phyloP scores from a whole-genome alignment of 2,797 vertebrate genomes.

The Sebastes nivosus region DNA sequence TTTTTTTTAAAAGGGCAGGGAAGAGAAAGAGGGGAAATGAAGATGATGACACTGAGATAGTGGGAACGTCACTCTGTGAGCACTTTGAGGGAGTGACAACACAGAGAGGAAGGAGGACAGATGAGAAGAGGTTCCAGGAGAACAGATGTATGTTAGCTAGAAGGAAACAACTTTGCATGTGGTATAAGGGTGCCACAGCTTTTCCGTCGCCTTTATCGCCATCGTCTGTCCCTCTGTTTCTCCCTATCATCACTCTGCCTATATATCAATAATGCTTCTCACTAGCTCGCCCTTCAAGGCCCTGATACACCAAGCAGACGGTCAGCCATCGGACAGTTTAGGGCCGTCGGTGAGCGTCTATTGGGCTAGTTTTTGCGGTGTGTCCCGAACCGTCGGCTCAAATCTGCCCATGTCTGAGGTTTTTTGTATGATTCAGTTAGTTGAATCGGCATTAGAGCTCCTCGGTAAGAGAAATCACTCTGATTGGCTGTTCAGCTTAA shows the following conservation, averaged over 20 bases:
- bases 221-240: neutral
- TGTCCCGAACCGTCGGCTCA: too few species aligned
- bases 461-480: too few species aligned
- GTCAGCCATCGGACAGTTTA: too few species aligned
- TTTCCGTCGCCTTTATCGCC: too few species aligned
- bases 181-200: neutral
- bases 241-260: constrained; percentile 3
- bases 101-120: neutral
- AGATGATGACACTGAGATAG: neutral
- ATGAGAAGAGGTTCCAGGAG: neutral
- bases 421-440: too few species aligned
- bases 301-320: too few species aligned
- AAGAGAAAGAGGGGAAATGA: neutral
- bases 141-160: neutral
- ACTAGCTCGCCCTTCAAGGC: neutral
- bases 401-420: fast-evolving
- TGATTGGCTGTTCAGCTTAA: too few species aligned
- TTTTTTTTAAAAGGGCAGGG: neutral
- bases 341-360: too few species aligned
- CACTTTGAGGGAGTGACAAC: neutral
- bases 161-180: neutral
- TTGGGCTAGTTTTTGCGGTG: too few species aligned
- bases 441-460: fast-evolving
- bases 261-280: constrained; percentile 6
- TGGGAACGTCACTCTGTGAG: neutral